Percentiles rank a stretch among this genome's conserved stretches.
Conservation (phyloP, 2,797 vertebrate genomes). For the Cottoperca gobio region DNA sequence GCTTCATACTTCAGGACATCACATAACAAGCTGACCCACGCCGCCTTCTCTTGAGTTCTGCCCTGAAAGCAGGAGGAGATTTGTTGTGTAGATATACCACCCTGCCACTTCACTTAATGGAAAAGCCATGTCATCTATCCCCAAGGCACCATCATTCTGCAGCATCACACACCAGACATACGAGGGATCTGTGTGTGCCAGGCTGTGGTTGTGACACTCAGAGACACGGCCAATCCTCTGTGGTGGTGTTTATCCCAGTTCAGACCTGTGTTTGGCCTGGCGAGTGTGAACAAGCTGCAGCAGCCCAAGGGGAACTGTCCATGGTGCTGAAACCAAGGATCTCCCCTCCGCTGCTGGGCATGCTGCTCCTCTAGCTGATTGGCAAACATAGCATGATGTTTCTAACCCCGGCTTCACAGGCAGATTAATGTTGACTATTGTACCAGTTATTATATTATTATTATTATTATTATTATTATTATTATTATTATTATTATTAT, state of each 20-base stretch:
- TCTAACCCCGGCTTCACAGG: neutral
- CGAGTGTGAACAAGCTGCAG: constrained; percentile 53
- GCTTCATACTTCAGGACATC: neutral
- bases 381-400: too few relatives aligned
- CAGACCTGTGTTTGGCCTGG: constrained; percentile 50
- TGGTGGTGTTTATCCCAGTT: constrained; percentile 32
- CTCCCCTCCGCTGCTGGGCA: constrained; percentile 6
- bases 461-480: too few relatives aligned
- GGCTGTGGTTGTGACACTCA: neutral
- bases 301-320: constrained; percentile 67
- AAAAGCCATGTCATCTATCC: constrained; percentile 57
- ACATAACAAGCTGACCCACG: neutral
- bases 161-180: neutral
- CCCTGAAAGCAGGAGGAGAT: constrained; percentile 19
- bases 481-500: too few relatives aligned
- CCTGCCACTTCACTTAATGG: constrained; percentile 45
- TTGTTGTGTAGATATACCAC: constrained; percentile 28
- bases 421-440: neutral
- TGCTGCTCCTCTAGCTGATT: neutral
- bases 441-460: too few relatives aligned
- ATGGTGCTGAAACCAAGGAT: constrained; percentile 59
- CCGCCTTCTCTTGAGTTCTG: neutral
- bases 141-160: neutral
- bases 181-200: neutral
- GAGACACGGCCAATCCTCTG: constrained; percentile 15